Evolutionary conservation across 2,888 invertebrate genomes (phyloP).

Genomic region (Rhingia rostrata): DNA sequence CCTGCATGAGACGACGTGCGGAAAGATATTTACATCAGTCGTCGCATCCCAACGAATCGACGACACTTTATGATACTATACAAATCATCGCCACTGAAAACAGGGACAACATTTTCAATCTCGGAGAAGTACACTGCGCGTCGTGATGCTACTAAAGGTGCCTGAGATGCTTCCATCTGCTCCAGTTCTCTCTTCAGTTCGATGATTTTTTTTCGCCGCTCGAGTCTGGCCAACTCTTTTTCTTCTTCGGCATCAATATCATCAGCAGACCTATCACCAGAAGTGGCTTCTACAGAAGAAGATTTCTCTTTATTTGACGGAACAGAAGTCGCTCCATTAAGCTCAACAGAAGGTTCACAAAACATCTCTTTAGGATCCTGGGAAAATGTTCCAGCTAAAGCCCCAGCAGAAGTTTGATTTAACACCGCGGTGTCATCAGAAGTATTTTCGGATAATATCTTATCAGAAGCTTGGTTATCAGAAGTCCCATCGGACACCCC

Average conservation of each 20-base stretch:
- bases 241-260: conserved; percentile 11
- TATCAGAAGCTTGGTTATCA: no score
- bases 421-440: no score
- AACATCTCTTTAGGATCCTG: background rate
- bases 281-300: background rate
- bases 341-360: background rate
- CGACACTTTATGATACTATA: background rate
- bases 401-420: no score
- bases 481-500: no score
- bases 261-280: background rate
- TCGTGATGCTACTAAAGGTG: background rate
- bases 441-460: no score
- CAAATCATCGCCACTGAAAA: conserved; percentile 5
- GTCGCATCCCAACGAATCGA: background rate
- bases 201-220: conserved; percentile 10
- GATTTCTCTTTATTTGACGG: background rate
- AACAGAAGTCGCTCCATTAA: background rate
- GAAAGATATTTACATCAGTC: background rate
- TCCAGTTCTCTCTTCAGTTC: conserved; percentile 12
- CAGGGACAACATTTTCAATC: background rate
- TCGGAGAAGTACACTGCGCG: conserved; percentile 1
- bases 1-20: background rate
- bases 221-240: background rate
- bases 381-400: no score
- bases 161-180: conserved; percentile 1